Evolutionary conservation across 2,888 invertebrate genomes (phyloP), one percentile per base, ranked within the genome.

Genomic region (Flexamia atlantica): DNA sequence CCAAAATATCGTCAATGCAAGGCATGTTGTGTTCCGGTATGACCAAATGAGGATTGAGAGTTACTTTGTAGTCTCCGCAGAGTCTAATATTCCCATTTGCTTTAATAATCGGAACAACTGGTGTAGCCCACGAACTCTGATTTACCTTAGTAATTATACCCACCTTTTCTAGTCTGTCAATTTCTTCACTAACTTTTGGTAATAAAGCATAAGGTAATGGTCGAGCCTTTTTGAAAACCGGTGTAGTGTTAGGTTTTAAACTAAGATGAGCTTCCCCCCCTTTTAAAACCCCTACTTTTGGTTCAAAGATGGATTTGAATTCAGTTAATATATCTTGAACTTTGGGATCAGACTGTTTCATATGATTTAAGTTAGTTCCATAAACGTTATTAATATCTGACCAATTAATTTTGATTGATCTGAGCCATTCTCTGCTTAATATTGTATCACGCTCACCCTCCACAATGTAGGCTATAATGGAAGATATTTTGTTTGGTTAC

Each of bases 161-260:
- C 14, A 23, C 53, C 10, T 14, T 53, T 53, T 53, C 53, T 5
- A 53, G 53, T 23, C 53, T 53, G 10, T 53, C 53, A 53, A 53
- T 5, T 53, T 53, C 53, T 23, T 20, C 20, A 20, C 2, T 53
- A 5, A 53, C 53, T 23, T 23, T 53, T 4, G 23, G 53, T 12
- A 53, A 12, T 2, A 53, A 14, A 23, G 53, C 53, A 53, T 12
- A 53, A 53, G 53, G 23, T 12, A 53, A 5, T 3, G 20, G 7
- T 23, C 53, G 53, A 53, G 53, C 53, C 23, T 53, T 53, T 23
- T 53, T 53, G 23, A 53, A 53, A 53, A 53, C 53, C 7, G 53
- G 53, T 53, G 7, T n/a, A 3, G 53, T 14, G 14, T 53, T 53
- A 23, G 53, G 53, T 53, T 53, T 53, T 53, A 23, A 23, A 23